Evolutionary conservation across 2,113 vertebrate genomes (phyloP).

Genomic region (Eublepharis macularius): DNA sequence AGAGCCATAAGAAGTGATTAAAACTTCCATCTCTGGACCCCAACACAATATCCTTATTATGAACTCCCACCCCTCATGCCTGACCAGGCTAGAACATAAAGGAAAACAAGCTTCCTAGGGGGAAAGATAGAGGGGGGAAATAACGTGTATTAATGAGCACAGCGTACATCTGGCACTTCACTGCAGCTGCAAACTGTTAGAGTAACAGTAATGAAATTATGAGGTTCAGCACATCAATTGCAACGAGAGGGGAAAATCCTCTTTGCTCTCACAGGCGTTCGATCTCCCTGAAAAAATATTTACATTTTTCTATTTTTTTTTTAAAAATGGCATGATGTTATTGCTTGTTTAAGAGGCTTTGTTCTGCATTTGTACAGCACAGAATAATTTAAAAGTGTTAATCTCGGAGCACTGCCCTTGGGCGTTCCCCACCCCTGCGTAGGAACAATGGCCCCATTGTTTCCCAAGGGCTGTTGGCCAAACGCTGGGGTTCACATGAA

Average conservation of each 20-base stretch:
- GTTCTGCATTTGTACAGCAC: slow-evolving; percentile 36
- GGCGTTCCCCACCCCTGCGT: slow-evolving; percentile 19
- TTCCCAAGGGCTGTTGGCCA: slow-evolving; percentile 36
- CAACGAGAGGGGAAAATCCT: neutral
- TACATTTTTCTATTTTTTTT: slow-evolving; percentile 12
- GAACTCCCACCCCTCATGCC: neutral
- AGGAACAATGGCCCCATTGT: slow-evolving; percentile 63
- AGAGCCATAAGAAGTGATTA: slow-evolving; percentile 26
- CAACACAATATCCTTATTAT: slow-evolving; percentile 16
- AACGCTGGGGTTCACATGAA: slow-evolving; percentile 42
- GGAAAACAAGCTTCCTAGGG: neutral
- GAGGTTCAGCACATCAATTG: slow-evolving; percentile 8
- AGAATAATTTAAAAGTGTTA: slow-evolving; percentile 30
- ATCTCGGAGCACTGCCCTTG: slow-evolving; percentile 14
- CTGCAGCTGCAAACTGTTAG: neutral
- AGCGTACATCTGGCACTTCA: neutral
- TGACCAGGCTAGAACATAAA: slow-evolving; percentile 22
- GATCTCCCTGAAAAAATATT: neutral
- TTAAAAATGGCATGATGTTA: slow-evolving; percentile 17
- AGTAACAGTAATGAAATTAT: neutral
- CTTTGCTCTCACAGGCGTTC: neutral
- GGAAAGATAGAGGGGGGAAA: neutral
- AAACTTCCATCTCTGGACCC: slow-evolving; percentile 12
- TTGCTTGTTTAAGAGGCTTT: slow-evolving; percentile 42
- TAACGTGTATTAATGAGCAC: rapidly evolving